Evolutionary conservation across 2,888 invertebrate species (phyloP), one percentile per base, ranked within the genome.

Genomic region (Epinotia brunnichana): DNA sequence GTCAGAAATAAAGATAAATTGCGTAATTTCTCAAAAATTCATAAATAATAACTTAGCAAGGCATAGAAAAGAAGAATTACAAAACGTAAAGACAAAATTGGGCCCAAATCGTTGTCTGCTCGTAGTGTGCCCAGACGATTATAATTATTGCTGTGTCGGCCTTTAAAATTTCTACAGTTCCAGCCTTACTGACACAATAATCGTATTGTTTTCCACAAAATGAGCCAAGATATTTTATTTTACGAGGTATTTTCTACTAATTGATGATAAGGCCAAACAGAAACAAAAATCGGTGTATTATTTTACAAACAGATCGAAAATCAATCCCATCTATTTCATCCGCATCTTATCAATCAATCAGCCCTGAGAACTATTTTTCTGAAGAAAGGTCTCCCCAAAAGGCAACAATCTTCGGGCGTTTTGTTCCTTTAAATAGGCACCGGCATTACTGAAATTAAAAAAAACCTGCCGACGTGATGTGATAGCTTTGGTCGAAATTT

Each of bases 401-500:
- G 48, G 48, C n/a, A n/a, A 7, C n/a, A 48, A 48, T n/a, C n/a
- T 5, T 48, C 13, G 4, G 1, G 15, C 44, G 15, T 48, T 48
- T n/a, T n/a, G 15, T 44, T 4, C 44, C 13, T 44, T 48, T n/a
- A 48, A 48, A n/a, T 2, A n/a, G n/a, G 7, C 7, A 48, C 48
- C 5, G n/a, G 48, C 48, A 48, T 48, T 48, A 48, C n/a, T 48
- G 48, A 48, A 48, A 48, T 48, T n/a, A 48, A 48, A 48, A 48
- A n/a, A 1, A 0, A 24, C 1, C 4, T 15, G 7, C n/a, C 7
- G 7, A n/a, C n/a, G 1, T 3, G 1, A n/a, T 13, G 3, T 2
- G 15, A 44, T 44, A 15, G 15, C 15, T 3, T 48, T 7, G 2
- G 44, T 44, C 13, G 15, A 48, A n/a, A 48, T 48, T n/a, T n/a